Base-by-base conservation (phyloP, 2,797 vertebrate species). In the Pempheris klunzingeri region DNA sequence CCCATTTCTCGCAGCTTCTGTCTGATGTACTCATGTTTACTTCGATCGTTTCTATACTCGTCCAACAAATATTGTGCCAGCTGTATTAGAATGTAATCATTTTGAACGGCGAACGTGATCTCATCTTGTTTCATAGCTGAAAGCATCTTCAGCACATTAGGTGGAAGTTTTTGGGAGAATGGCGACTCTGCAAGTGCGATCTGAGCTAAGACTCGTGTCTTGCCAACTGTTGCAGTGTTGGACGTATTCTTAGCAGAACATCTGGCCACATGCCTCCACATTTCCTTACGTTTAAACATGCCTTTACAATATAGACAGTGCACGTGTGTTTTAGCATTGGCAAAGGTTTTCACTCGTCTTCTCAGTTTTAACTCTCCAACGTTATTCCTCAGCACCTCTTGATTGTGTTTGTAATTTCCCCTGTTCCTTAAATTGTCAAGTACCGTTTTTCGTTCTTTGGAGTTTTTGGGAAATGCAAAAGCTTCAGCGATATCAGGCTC, bases 361-460 rank as follows among this genome's bases (percentile, higher is more conserved):
- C 3, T 75, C 15, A 83, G 18, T 63, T 88, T 92, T 14, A 92
- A 57, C 9, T 9, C 12, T 38, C 89, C 90, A 1, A 32, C 47
- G 4, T 86, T 78, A 9, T 26, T 78, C 49, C 15, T 75, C 32
- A 88, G 6, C 53, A 91, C 89, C 0, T 84, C 77, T 44, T 87
- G 54, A 39, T 91, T 89, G 30, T 92, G 88, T 65, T 60, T 39
- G 50, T 75, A 78, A 66, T 91, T 92, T 22, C 91, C 90, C 66
- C 34, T 74, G 60, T 84, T 87, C n/a, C 84, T 73, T 39, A 92
- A 62, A 7, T 47, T 47, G 0, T 38, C 5, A 0, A 91, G 38
- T 2, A 76, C 17, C 20, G 0, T 36, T 58, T 59, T 86, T 1
- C 88, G 71, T 12, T 90, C 73, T 3, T n/a, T 50, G 3, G 90